Evolutionary conservation across 2,797 vertebrate genomes (phyloP).

Genomic region (Muscicapa striata): DNA sequence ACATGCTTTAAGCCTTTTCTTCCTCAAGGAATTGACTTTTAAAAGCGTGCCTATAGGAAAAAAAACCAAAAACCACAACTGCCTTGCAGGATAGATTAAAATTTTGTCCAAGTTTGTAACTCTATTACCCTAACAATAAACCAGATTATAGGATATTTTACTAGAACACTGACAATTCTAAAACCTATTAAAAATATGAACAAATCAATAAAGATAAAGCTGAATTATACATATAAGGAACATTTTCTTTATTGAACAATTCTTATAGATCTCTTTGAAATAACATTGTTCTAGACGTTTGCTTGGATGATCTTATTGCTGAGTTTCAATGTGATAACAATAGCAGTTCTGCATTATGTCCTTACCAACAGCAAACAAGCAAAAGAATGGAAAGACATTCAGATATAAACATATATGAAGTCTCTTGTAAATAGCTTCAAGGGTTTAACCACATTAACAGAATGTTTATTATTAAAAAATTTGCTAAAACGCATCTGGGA

Average conservation of each 20-base stretch:
- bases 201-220: constrained; percentile 72
- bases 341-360: constrained; percentile 14
- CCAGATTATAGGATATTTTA: constrained; percentile 47
- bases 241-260: constrained; percentile 68
- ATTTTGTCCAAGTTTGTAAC: constrained; percentile 63
- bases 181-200: constrained; percentile 68
- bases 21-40: constrained; percentile 52
- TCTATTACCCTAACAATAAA: constrained; percentile 64
- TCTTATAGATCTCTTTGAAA: constrained; percentile 42
- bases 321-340: constrained; percentile 43
- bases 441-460: constrained; percentile 39
- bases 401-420: constrained; percentile 30
- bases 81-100: constrained; percentile 57
- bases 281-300: constrained; percentile 16
- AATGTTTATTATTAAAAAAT: not conserved
- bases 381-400: constrained; percentile 53
- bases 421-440: constrained; percentile 48
- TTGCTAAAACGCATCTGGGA: not conserved
- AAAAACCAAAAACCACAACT: not conserved
- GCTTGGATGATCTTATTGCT: constrained; percentile 61
- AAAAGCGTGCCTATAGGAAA: not conserved
- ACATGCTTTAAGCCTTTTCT: constrained; percentile 21
- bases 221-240: constrained; percentile 65
- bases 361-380: constrained; percentile 43
- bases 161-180: constrained; percentile 71